phyloP scores from a whole-genome alignment of 2,797 vertebrate genomes.

The Potorous gilbertii region DNA sequence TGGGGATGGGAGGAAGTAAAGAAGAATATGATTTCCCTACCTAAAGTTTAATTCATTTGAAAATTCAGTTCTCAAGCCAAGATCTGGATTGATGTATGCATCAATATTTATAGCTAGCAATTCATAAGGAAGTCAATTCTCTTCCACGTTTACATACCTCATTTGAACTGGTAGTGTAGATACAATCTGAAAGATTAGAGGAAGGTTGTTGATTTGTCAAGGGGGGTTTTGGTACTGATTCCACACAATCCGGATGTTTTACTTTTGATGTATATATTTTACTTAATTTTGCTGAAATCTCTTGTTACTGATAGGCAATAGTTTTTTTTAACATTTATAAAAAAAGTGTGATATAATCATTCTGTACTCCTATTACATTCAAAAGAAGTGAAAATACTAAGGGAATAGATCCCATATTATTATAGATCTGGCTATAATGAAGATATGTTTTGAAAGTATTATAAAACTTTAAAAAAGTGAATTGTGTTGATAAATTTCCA shows the following conservation, averaged over 20 bases:
- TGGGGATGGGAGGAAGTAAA: slow-evolving; percentile 2
- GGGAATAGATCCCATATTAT: slow-evolving; percentile 25
- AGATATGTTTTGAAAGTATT: background rate
- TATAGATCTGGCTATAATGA: slow-evolving; percentile 1
- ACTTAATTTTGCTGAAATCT: background rate
- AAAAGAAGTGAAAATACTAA: background rate
- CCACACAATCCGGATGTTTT: background rate
- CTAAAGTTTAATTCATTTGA: slow-evolving; percentile 22
- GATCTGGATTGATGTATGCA: background rate
- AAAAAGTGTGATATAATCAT: background rate
- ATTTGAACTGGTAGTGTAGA: background rate
- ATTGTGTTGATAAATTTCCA: background rate
- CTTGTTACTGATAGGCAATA: background rate
- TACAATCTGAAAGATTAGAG: background rate
- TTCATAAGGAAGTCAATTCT: background rate
- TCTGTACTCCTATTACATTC: background rate
- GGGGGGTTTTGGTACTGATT: background rate
- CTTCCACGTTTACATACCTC: background rate
- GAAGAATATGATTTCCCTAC: background rate
- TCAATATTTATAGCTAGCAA: background rate
- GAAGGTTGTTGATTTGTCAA: slow-evolving; percentile 24
- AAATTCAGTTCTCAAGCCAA: slow-evolving; percentile 18
- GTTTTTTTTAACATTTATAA: background rate
- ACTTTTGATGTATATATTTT: background rate
- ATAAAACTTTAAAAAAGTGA: background rate